These are phyloP conservation scores for Cephalopachus bancanus DNA, from an alignment of 2,797 vertebrate genomes.

Conservation along the genomic window DNA sequence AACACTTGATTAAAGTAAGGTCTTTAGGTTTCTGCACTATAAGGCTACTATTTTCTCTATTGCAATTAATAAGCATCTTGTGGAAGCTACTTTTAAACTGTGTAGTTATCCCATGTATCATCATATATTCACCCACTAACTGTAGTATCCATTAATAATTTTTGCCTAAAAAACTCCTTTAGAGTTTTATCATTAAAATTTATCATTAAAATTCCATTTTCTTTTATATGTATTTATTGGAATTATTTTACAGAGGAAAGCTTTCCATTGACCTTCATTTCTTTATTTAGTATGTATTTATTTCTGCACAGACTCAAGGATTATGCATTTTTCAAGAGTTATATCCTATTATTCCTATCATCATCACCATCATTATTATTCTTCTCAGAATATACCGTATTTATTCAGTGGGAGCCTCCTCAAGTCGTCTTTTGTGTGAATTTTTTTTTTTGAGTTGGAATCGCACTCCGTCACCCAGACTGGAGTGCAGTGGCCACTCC, in stretches of 20 bases:
- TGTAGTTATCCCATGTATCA: background rate
- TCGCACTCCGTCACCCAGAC: no score
- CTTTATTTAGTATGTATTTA: background rate
- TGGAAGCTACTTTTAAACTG: background rate
- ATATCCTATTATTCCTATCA: background rate
- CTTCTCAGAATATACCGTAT: background rate
- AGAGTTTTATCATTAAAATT: background rate
- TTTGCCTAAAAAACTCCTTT: background rate
- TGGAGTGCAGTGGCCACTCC: no score
- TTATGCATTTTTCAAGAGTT: background rate
- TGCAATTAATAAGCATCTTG: background rate
- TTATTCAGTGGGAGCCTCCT: background rate
- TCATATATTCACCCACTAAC: background rate
- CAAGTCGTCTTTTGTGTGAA: background rate
- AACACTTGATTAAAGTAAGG: background rate
- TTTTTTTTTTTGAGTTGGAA: no score
- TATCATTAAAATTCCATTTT: background rate
- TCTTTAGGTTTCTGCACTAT: background rate
- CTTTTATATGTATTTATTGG: background rate
- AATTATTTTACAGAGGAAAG: background rate
- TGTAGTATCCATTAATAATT: background rate
- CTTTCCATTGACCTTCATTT: background rate
- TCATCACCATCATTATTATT: background rate
- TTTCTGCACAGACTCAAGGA: background rate
- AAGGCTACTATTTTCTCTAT: background rate